Percentiles rank a stretch among this genome's conserved stretches.
These are phyloP conservation scores for Teinopalpus imperialis DNA, from an alignment of 2,888 invertebrate species.

Conservation along the genomic window DNA sequence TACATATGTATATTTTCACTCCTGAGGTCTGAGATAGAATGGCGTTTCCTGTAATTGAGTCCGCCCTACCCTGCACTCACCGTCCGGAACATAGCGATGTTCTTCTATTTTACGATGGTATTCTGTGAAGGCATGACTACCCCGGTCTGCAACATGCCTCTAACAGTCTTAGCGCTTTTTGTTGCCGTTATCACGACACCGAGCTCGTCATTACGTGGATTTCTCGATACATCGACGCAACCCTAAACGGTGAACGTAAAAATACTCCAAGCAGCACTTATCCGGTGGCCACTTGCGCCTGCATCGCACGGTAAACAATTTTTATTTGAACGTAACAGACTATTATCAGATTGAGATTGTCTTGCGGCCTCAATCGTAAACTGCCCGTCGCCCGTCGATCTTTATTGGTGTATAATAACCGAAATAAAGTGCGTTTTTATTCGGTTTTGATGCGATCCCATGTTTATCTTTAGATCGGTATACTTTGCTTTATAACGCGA, in stretches of 20 bases:
- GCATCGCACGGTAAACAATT: constrained; percentile 57
- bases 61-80: no score
- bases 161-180: no score
- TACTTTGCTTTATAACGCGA: constrained; percentile 48
- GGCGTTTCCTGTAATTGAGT: no score
- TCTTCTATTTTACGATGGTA: no score
- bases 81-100: no score
- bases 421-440: constrained; percentile 66
- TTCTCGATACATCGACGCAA: not conserved
- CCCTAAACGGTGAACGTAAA: not conserved
- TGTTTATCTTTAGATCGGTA: constrained; percentile 66
- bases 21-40: no score
- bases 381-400: constrained; percentile 34
- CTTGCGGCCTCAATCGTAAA: constrained; percentile 44
- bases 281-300: constrained; percentile 33
- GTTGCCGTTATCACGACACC: no score
- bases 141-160: no score
- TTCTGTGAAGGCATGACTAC: no score
- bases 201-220: no score
- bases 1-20: no score
- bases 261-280: constrained; percentile 3
- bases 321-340: constrained; percentile 55
- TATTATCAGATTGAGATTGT: constrained; percentile 64
- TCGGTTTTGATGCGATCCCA: constrained; percentile 58
- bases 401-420: constrained; percentile 74